These are phyloP conservation scores for Noctua janthe DNA, from an alignment of 2,888 invertebrate species.

Conservation along the genomic window DNA sequence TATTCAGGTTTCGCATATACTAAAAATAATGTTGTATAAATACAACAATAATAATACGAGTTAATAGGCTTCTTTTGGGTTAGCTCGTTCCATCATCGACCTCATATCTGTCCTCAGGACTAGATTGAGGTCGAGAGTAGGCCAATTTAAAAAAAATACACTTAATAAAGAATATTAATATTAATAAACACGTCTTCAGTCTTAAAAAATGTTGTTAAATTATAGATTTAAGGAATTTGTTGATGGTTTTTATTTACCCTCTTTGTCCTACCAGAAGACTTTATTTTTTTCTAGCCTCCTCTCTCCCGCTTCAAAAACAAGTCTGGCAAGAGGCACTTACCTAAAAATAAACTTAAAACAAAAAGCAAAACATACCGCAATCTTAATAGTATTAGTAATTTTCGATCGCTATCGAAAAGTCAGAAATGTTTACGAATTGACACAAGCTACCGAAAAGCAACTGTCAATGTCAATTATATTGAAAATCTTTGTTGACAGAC, in stretches of 20 bases:
- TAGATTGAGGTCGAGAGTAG: too few species aligned
- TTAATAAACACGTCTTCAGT: neutral
- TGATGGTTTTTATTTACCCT: neutral
- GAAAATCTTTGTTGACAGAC: too few species aligned
- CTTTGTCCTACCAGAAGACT: neutral
- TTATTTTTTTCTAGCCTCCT: too few species aligned
- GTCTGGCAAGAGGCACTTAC: neutral
- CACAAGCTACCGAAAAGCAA: too few species aligned
- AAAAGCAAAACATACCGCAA: neutral
- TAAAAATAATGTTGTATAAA: neutral
- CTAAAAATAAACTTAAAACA: neutral
- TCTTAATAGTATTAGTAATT: neutral
- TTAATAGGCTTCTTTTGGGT: too few species aligned
- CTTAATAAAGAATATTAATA: neutral
- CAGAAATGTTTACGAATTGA: too few species aligned
- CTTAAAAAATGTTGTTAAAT: conserved; percentile 13
- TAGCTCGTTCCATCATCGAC: too few species aligned
- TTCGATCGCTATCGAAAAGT: neutral
- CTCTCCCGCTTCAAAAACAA: too few species aligned
- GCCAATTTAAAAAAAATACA: neutral
- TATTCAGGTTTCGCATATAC: too few species aligned
- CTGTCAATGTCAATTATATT: too few species aligned
- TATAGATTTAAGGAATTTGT: neutral
- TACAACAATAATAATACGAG: too few species aligned
- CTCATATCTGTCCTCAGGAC: too few species aligned